Base-by-base conservation (phyloP, 1,140 invertebrate species). In the Drosophila sturtevanti region DNA sequence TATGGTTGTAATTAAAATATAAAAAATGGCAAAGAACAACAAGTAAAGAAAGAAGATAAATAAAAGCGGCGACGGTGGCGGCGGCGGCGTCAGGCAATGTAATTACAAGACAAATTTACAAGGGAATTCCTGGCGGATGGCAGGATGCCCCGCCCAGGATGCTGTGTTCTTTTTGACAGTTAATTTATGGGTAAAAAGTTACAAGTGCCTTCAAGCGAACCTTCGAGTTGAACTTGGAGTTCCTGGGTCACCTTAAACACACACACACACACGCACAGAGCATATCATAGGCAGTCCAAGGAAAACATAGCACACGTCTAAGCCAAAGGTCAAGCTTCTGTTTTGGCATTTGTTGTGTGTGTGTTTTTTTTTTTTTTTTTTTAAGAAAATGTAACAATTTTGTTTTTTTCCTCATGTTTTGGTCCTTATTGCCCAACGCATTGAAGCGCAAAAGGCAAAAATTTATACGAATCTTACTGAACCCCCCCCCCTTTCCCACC, bases 101-200 rank as follows among this genome's bases (percentile, higher is more conserved):
- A 86, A 87, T 86, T 87, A 86, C 82, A 86, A 76, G 79, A 87
- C 76, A 86, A 87, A 70, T 82, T 87, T 82, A 81, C 82, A 72
- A 82, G 71, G 63, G 70, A 86, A 78, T 78, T 81, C 60, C 69
- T 82, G 79, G 41, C 41, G 41, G 63, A 63, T 63, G 64, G 63
- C 77, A 76, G 62, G 38, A 70, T 61, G 44, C 48, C 1, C 38
- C 35, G 4, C 41, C n/a, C 21, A 18, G 56, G 41, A 61, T 48
- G 72, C 77, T 82, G 82, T 82, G 82, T 69, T 69, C 75, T 89
- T 85, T 76, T 82, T 82, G 82, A 75, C 82, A 86, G 82, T 86
- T 86, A 86, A 86, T 89, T 86, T 86, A 86, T 86, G 82, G 82
- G 84, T 55, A 86, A 86, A 86, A 86, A 86, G 82, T 87, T 86